phyloP scores from a whole-genome alignment of 2,113 vertebrate genomes.

The Chunga burmeisteri region DNA sequence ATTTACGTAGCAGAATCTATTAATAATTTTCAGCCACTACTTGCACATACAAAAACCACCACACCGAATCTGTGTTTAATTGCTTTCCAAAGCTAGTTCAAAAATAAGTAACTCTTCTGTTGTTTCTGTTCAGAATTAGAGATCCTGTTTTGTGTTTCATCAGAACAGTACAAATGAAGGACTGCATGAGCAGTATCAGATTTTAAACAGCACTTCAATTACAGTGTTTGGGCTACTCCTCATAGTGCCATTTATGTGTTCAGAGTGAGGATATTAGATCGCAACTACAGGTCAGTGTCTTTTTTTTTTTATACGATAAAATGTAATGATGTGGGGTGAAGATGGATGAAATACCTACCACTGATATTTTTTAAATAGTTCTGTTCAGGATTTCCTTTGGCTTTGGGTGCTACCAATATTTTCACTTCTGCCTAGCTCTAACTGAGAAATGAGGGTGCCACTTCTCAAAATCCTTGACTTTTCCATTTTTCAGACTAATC shows the following conservation, averaged over 20 bases:
- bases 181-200: constrained; percentile 57
- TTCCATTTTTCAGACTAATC: neutral
- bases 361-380: neutral
- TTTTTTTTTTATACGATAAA: neutral
- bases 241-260: constrained; percentile 55
- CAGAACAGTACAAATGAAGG: constrained; percentile 27
- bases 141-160: constrained; percentile 48
- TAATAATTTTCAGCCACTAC: neutral
- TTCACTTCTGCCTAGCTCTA: neutral
- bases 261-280: constrained; percentile 52
- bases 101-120: neutral
- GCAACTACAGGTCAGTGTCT: constrained; percentile 60
- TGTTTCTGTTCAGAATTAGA: constrained; percentile 65
- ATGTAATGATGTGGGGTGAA: neutral
- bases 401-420: neutral
- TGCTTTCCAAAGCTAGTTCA: neutral
- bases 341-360: neutral
- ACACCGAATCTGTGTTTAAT: neutral
- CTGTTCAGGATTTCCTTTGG: neutral
- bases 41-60: neutral
- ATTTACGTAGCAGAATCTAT: neutral
- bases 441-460: neutral
- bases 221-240: constrained; percentile 17
- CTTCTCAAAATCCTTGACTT: neutral
- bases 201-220: constrained; percentile 59